Base-by-base conservation (phyloP, 2,797 vertebrate genomes). In the Tragelaphus oryx region DNA sequence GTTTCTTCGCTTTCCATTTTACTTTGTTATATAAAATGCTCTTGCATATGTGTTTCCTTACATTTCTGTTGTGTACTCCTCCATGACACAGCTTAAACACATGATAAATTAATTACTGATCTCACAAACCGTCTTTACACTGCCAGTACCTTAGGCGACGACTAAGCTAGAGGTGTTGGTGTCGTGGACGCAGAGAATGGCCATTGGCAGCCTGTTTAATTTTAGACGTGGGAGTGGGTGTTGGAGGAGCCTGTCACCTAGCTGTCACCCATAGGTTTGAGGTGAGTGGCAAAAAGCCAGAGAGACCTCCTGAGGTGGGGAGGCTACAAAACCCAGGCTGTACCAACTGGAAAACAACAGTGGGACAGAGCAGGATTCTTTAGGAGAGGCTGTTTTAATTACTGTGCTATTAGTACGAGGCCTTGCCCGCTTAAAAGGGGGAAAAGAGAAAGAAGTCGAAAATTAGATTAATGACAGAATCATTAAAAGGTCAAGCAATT, bases 401-500 rank as follows among this genome's bases (percentile, higher is more conserved):
- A 75, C n/a, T 5, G 8, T 17, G 9, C 41, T 87, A 41, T 85
- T 57, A 80, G 46, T 52, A 33, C 2, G n/a, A 60, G 86, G 28
- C 33, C 57, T 20, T 74, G 87, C 74, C 83, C 54, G 11, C n/a
- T 16, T 48, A 80, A 75, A 54, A 6, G 65, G 37, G 37, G 46
- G 50, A 46, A 30, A 55, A 52, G 28, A 83, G 22, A 52, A 96
- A 95, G 92, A 97, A 97, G 84, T 74, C 37, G 79, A 94, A 95
- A 97, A 98, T 48, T 76, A 96, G 96, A 95, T 95, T 94, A 97
- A 98, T 92, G 94, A 95, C 92, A 95, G 26, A 97, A 95, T 91
- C 91, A 96, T 98, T 96, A 95, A 74, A 71, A 62, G 98, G 97
- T 87, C 89, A 97, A 97, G 96, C 97, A 97, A 94, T 95, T 81